Conservation (phyloP, 2,113 vertebrate genomes). For the Aptenodytes forsteri region DNA sequence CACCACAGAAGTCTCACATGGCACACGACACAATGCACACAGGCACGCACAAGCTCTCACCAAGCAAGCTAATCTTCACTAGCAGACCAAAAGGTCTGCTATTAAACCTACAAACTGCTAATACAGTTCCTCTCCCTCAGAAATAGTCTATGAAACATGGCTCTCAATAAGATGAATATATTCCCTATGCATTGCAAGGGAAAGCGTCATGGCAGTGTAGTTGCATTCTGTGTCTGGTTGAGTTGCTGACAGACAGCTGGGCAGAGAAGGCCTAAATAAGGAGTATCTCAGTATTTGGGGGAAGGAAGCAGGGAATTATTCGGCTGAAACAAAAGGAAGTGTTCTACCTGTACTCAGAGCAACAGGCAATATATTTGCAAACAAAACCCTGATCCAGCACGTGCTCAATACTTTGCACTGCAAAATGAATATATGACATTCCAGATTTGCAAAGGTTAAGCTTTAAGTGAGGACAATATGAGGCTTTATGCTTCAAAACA, state of each 20-base stretch:
- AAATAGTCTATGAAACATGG: neutral
- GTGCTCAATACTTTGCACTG: neutral
- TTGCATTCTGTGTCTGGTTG: neutral
- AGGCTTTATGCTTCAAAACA: neutral
- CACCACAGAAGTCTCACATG: neutral
- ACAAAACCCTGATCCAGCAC: neutral
- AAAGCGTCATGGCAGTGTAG: neutral
- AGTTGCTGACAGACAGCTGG: neutral
- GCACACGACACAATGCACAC: neutral
- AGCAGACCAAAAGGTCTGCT: neutral
- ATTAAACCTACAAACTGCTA: neutral
- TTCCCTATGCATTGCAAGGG: neutral
- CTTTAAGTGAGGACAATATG: neutral
- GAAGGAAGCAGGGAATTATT: neutral
- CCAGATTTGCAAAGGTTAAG: neutral
- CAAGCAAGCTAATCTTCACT: neutral
- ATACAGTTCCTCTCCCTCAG: neutral
- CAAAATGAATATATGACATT: neutral
- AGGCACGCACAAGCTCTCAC: neutral
- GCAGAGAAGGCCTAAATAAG: neutral
- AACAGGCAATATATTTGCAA: neutral
- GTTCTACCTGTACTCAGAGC: neutral
- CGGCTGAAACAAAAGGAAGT: neutral
- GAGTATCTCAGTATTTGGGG: neutral
- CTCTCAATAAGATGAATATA: neutral